phyloP scores from a whole-genome alignment of 2,113 vertebrate species.

The Pterophyllum scalare region DNA sequence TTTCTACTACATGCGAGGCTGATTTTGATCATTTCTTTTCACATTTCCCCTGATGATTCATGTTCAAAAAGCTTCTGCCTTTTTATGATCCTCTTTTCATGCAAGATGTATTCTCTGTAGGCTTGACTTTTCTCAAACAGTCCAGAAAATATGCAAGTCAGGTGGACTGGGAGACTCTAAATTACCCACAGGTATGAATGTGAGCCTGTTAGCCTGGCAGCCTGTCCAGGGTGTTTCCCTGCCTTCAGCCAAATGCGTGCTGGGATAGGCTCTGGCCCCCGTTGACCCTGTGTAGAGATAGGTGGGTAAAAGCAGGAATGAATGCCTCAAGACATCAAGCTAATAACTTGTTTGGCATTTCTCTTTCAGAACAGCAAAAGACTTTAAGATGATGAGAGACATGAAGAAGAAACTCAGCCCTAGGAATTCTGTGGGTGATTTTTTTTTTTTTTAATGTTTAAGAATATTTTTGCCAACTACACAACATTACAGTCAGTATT shows the following conservation, averaged over 20 bases:
- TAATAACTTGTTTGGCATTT: conserved; percentile 16
- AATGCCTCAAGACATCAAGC: conserved; percentile 37
- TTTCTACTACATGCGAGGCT: background rate
- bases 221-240: conserved; percentile 63
- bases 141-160: background rate
- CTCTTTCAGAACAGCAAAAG: conserved; percentile 85
- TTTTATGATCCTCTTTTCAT: conserved; percentile 2
- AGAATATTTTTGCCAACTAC: background rate
- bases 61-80: background rate
- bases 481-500: background rate
- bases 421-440: conserved; percentile 86
- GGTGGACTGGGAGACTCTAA: conserved; percentile 18
- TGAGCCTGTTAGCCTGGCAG: conserved; percentile 43
- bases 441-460: background rate
- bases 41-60: background rate
- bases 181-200: conserved; percentile 37
- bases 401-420: conserved; percentile 94
- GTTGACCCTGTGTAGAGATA: conserved; percentile 34
- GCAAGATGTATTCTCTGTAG: background rate
- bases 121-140: background rate
- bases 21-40: background rate
- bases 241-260: conserved; percentile 69
- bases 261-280: conserved; percentile 52
- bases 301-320: conserved; percentile 39
- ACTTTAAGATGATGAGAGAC: conserved; percentile 91